Percentiles rank a stretch among this genome's conserved stretches.
These are phyloP conservation scores for Crocidura indochinensis DNA, from an alignment of 2,797 vertebrate genomes.

Conservation along the genomic window DNA sequence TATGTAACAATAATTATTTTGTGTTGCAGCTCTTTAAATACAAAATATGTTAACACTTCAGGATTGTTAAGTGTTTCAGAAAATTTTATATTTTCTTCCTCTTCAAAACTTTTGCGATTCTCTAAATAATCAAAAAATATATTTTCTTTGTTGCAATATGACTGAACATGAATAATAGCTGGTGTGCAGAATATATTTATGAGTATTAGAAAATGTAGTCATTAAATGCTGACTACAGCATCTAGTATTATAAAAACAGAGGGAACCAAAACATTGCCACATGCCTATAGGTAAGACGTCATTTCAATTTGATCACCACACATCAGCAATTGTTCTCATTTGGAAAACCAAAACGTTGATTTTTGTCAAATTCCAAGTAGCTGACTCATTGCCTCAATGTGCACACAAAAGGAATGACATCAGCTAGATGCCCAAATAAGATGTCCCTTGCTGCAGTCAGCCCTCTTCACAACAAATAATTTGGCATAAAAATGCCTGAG, in stretches of 20 bases:
- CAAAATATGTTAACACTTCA: constrained; percentile 39
- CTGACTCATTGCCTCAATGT: background rate
- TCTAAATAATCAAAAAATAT: background rate
- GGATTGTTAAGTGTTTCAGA: background rate
- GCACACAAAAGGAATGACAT: background rate
- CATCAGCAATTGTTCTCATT: background rate
- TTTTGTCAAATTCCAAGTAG: background rate
- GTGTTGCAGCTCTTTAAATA: constrained; percentile 65
- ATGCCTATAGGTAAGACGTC: background rate
- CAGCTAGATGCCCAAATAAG: background rate
- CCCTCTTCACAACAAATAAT: background rate
- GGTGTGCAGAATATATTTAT: background rate
- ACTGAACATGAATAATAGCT: background rate
- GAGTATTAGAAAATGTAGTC: background rate
- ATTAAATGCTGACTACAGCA: background rate
- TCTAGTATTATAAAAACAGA: background rate
- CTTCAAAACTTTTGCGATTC: background rate
- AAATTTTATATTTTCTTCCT: background rate
- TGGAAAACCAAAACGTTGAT: background rate
- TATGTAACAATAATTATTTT: constrained; percentile 65
- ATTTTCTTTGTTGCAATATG: background rate
- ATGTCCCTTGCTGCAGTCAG: background rate
- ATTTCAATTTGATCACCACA: background rate
- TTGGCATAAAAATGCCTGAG: background rate
- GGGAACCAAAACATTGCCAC: background rate